A percentile compares a stretch with the other conserved stretches of the same genome.
Conservation (phyloP, 1,140 invertebrate species). For the Aporrectodea caliginosa region DNA sequence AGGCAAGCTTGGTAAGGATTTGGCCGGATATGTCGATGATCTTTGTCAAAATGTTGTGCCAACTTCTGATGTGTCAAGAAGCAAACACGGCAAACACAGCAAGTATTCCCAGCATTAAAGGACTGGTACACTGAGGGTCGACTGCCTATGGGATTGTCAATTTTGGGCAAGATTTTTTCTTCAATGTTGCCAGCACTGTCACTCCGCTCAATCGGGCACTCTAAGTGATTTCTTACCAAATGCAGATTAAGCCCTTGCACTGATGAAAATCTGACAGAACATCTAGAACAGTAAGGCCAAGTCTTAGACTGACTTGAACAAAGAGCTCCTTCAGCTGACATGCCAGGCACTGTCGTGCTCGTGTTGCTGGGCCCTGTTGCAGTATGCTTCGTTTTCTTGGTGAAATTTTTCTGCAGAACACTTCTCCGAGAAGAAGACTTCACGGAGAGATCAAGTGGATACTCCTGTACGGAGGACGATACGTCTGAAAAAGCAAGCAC, state of each 20-base stretch:
- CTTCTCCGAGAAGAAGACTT: background rate
- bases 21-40: background rate
- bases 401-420: too few relatives aligned
- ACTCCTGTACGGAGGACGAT: conserved; percentile 28
- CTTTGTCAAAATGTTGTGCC: background rate
- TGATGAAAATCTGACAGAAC: background rate
- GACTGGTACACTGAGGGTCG: too few relatives aligned
- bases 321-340: background rate
- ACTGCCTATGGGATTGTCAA: too few relatives aligned
- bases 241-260: background rate
- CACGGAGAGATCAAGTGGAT: conserved; percentile 14
- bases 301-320: background rate
- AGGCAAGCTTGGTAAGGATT: background rate
- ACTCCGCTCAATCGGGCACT: too few relatives aligned
- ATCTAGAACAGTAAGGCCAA: background rate
- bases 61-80: background rate
- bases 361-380: too few relatives aligned
- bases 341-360: too few relatives aligned
- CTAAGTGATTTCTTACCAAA: too few relatives aligned
- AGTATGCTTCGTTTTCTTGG: too few relatives aligned
- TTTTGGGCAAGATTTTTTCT: too few relatives aligned
- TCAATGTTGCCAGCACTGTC: too few relatives aligned
- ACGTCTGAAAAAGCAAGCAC: too few relatives aligned
- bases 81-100: background rate
- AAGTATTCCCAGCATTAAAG: too few relatives aligned